Evolutionary conservation across 2,113 vertebrate genomes (phyloP), one percentile per base, ranked within the genome.

Genomic region (Verasper variegatus): DNA sequence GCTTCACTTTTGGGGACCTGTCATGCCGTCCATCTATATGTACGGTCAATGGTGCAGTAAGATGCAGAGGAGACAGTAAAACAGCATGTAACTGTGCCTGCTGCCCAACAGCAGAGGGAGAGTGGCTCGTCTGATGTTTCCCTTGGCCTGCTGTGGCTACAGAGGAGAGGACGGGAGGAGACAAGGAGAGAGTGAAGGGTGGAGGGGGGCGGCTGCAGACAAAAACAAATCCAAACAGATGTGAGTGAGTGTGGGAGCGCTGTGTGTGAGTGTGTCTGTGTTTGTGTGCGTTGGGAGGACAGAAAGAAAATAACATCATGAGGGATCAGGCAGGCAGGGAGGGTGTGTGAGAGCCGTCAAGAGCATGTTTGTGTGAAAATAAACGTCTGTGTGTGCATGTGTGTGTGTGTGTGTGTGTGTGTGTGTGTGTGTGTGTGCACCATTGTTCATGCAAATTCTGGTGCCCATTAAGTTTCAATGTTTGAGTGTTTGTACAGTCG

Each of bases 151-250:
- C 47, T 51, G 47, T 51, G 47, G 8, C 57, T 57, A 26, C 49
- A 56, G 58, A 81, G 62, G 51, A 71, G 56, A 71, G 37, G 75
- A 73, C 59, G 71, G 47, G 13, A 18, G 60, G 75, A 68, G 65
- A 24, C 18, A 17, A 26, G 51, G 66, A 52, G 23, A 64, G 52
- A 70, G 59, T 12, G 70, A 75, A 58, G 62, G 68, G 71, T 21
- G 71, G 65, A 47, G 64, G 56, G 31, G 56, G 47, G 47, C 51
- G 14, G 74, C 59, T 71, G 77, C 54, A 79, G 86, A 83, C 63
- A 56, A 85, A 89, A 86, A 88, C 85, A 83, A 82, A 91, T 81
- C 72, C 57, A 64, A 88, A 86, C 87, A 89, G 86, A 91, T 87
- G 85, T 83, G 79, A 68, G 64, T 3, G 54, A 85, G 77, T 86